Base-by-base conservation (phyloP, 1,140 invertebrate species). In the Brachionus plicatilis region DNA sequence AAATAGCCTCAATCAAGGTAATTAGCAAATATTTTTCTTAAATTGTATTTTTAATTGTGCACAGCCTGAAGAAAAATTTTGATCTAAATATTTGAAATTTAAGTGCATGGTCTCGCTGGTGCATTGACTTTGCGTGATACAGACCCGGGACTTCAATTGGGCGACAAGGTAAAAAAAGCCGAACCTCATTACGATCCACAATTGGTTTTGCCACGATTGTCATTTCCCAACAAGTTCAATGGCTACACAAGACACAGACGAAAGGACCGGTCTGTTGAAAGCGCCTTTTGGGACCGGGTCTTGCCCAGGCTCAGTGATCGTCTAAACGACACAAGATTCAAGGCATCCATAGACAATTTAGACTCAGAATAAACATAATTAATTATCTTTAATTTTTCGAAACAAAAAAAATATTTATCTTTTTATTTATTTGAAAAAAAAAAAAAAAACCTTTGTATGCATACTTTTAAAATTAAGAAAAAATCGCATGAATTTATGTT, bases 271-370 rank as follows among this genome's bases (percentile, higher is more conserved):
- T 82, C 79, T 43, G 33, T 82, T 82, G 37, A 82, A 37, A 82
- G 79, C 9, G 79, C 79, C 27, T 82, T 65, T 68, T 82, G 79
- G 79, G 79, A 82, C 33, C 9, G 79, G 17, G 79, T 65, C n/a
- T 45, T 82, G 33, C 53, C 79, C 14, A 82, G 53, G 45, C 47
- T 80, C 8, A 41, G 2, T 29, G 68, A 72, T 41, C 29, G 68
- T 5, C 17, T 72, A 14, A 41, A 45, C n/a, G 68, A 41, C 68
- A 37, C 20, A 68, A 1, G 33, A 29, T 72, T 72, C 33, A 43
- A 37, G 7, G 20, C 2, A 8, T 43, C 33, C 8, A 72, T 43
- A 45, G 14, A 72, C 41, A 41, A 72, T 43, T 43, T 41, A 4
- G 5, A 72, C 5, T 72, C 17, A 43, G 68, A 72, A 43, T 17